These are phyloP conservation scores for Pseudanteris insignis DNA, from an alignment of 2,888 invertebrate genomes.

Conservation along the genomic window DNA sequence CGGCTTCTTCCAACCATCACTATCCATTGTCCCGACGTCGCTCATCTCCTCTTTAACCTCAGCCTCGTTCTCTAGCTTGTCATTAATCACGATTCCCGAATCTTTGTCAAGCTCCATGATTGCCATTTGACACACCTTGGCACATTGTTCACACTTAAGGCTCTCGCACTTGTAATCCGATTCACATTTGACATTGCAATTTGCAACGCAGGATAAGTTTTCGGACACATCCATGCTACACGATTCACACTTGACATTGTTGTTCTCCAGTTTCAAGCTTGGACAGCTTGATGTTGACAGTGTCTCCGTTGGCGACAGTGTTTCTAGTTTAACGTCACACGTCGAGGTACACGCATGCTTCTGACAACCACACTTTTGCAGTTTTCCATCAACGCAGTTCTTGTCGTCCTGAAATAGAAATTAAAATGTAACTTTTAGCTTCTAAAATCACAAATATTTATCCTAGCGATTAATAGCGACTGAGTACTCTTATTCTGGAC, in stretches of 20 bases:
- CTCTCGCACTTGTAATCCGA: slow-evolving; percentile 61
- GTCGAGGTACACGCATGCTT: slow-evolving; percentile 60
- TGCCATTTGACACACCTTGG: slow-evolving; percentile 61
- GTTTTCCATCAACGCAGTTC: slow-evolving; percentile 53
- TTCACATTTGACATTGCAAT: slow-evolving; percentile 63
- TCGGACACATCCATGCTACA: slow-evolving; percentile 58
- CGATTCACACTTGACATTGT: slow-evolving; percentile 64
- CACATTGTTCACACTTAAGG: slow-evolving; percentile 63
- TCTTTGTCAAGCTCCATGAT: slow-evolving; percentile 59
- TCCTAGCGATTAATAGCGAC: too few species aligned
- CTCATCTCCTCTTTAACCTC: slow-evolving; percentile 68
- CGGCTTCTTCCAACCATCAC: slow-evolving; percentile 64
- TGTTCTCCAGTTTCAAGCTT: slow-evolving; percentile 60
- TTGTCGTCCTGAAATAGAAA: slow-evolving; percentile 53
- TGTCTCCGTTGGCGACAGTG: slow-evolving; percentile 57
- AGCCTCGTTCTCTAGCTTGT: slow-evolving; percentile 60
- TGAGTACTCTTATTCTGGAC: too few species aligned
- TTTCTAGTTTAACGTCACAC: slow-evolving; percentile 62
- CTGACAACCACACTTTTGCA: slow-evolving; percentile 57
- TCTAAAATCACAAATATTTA: too few species aligned
- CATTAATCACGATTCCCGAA: slow-evolving; percentile 60
- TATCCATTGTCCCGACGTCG: slow-evolving; percentile 69
- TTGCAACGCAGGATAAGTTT: slow-evolving; percentile 55
- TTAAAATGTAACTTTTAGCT: too few species aligned
- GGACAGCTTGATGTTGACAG: slow-evolving; percentile 50